A percentile compares a stretch with the other conserved stretches of the same genome.
Evolutionary conservation across 2,797 vertebrate genomes (phyloP).

Genomic region (Galago senegalensis): DNA sequence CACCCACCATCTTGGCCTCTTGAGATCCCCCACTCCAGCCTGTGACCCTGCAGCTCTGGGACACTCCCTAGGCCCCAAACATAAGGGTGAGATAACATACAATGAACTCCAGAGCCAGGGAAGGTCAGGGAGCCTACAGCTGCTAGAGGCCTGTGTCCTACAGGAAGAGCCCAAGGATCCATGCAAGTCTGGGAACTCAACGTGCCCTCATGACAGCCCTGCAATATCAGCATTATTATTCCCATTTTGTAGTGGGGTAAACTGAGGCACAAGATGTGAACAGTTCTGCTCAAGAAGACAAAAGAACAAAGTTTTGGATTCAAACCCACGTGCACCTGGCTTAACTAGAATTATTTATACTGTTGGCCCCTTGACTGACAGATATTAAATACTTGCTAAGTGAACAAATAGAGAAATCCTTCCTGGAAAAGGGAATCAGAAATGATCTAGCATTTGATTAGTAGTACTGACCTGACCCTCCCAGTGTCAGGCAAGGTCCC

Average conservation of each 20-base stretch:
- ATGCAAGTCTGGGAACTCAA: neutral
- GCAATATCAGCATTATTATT: neutral
- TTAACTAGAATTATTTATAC: neutral
- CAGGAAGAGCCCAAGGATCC: neutral
- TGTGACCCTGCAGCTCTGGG: neutral
- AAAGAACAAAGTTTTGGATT: neutral
- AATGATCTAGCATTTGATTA: neutral
- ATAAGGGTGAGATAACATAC: neutral
- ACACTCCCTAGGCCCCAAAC: neutral
- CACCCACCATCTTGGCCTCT: neutral
- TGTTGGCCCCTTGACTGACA: no score
- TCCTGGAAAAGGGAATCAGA: neutral
- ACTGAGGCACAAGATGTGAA: neutral
- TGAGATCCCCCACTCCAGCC: neutral
- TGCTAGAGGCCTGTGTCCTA: neutral
- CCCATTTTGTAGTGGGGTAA: neutral
- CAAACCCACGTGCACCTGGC: rapidly evolving
- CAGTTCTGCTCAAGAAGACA: neutral
- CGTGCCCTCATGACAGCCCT: neutral
- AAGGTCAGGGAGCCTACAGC: neutral
- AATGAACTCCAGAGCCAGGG: neutral
- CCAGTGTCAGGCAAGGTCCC: neutral
- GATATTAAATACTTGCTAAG: no score
- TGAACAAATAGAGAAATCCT: neutral
- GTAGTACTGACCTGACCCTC: neutral